A percentile compares a stretch with the other conserved stretches of the same genome.
These are phyloP conservation scores for Asbolus verrucosus DNA, from an alignment of 1,140 invertebrate genomes.

Conservation along the genomic window DNA sequence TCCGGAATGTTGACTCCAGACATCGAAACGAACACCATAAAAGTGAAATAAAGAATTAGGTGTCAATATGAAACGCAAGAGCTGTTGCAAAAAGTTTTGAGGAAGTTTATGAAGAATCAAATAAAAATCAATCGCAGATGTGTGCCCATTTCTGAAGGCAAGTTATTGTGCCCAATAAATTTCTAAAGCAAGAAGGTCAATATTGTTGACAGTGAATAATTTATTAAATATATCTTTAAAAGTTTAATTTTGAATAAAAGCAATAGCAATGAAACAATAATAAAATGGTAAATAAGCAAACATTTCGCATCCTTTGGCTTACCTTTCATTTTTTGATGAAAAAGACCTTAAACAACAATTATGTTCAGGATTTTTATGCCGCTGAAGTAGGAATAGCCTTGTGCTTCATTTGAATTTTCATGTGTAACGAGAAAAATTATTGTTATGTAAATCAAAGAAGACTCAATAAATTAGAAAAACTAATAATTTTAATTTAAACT, in stretches of 20 bases:
- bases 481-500: too few species aligned
- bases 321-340: conserved; percentile 29
- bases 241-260: conserved; percentile 4
- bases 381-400: not conserved
- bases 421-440: conserved; percentile 3
- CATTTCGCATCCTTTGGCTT: not conserved
- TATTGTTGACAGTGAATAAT: conserved; percentile 13
- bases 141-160: conserved; percentile 7
- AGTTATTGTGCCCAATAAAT: too few species aligned
- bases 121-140: not conserved
- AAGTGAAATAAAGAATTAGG: conserved; percentile 9
- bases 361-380: not conserved
- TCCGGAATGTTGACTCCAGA: conserved; percentile 15
- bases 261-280: conserved; percentile 15
- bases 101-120: conserved; percentile 19
- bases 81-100: not conserved
- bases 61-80: not conserved
- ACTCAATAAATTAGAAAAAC: too few species aligned
- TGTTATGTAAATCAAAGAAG: not conserved
- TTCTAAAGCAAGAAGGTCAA: conserved; percentile 30
- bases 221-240: not conserved
- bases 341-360: conserved; percentile 37
- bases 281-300: conserved; percentile 34
- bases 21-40: conserved; percentile 9
- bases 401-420: not conserved